phyloP scores from a whole-genome alignment of 2,113 vertebrate genomes.

The Lanius ludovicianus region DNA sequence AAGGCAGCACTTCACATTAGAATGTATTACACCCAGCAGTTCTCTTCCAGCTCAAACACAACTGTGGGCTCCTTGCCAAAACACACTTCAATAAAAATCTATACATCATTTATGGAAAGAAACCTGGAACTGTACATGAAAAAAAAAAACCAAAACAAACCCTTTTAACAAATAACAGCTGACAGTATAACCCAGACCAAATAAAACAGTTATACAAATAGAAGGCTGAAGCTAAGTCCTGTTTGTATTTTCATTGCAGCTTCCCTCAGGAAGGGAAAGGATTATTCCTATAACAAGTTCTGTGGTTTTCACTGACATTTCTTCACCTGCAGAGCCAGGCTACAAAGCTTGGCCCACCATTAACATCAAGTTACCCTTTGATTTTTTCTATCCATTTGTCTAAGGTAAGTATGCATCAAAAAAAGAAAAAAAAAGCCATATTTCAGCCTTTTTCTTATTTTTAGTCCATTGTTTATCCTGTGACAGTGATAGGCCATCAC shows the following conservation, averaged over 20 bases:
- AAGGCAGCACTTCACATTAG: not conserved
- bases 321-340: slow-evolving; percentile 82
- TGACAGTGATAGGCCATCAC: not conserved
- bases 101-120: not conserved
- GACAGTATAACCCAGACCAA: not conserved
- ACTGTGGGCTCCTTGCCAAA: not conserved
- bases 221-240: not conserved
- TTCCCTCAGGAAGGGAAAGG: slow-evolving; percentile 37
- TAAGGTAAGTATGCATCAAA: slow-evolving; percentile 60
- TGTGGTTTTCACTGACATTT: slow-evolving; percentile 83
- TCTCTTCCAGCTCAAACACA: not conserved
- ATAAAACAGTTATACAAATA: not conserved
- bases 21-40: not conserved
- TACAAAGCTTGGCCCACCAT: slow-evolving; percentile 86
- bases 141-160: too few relatives aligned
- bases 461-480: not conserved
- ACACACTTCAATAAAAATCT: not conserved
- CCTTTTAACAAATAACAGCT: not conserved
- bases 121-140: not conserved
- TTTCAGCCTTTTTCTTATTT: not conserved
- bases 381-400: slow-evolving; percentile 94
- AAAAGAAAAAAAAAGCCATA: accelerated
- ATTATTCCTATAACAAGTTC: slow-evolving; percentile 73
- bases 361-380: slow-evolving; percentile 83
- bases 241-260: slow-evolving; percentile 54